Evolutionary conservation across 1,140 invertebrate genomes (phyloP).

Genomic region (Adoxophyes honmai): DNA sequence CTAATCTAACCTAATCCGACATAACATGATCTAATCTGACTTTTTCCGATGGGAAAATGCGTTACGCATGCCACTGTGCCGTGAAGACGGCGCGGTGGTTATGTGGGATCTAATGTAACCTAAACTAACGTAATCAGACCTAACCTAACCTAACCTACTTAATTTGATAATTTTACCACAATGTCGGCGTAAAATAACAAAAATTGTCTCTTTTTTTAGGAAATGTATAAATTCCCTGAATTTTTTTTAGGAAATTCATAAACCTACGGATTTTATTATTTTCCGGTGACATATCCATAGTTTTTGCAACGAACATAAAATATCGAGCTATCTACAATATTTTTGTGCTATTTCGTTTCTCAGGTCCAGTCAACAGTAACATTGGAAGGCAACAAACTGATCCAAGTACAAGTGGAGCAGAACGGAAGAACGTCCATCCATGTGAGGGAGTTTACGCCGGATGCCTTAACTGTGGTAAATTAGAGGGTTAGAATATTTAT

Average conservation of each 20-base stretch:
- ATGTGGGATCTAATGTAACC: background rate
- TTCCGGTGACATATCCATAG: too few species aligned
- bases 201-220: too few species aligned
- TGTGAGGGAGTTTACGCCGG: conserved; percentile 52
- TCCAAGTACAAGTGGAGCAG: conserved; percentile 79
- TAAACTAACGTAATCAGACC: background rate
- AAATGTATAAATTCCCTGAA: too few species aligned
- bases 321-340: too few species aligned
- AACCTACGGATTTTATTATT: too few species aligned
- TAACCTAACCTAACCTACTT: background rate
- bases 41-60: background rate
- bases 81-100: too few species aligned
- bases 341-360: too few species aligned
- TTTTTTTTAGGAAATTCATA: too few species aligned
- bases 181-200: background rate
- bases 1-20: background rate
- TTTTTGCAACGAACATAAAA: background rate
- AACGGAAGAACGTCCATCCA: conserved; percentile 75
- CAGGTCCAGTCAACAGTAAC: conserved; percentile 80
- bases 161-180: background rate
- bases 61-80: too few species aligned
- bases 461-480: background rate
- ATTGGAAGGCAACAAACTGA: conserved; percentile 78
- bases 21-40: background rate
- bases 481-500: too few species aligned